Evolutionary conservation across 2,888 invertebrate genomes (phyloP).

Genomic region (Stomorhina lunata): DNA sequence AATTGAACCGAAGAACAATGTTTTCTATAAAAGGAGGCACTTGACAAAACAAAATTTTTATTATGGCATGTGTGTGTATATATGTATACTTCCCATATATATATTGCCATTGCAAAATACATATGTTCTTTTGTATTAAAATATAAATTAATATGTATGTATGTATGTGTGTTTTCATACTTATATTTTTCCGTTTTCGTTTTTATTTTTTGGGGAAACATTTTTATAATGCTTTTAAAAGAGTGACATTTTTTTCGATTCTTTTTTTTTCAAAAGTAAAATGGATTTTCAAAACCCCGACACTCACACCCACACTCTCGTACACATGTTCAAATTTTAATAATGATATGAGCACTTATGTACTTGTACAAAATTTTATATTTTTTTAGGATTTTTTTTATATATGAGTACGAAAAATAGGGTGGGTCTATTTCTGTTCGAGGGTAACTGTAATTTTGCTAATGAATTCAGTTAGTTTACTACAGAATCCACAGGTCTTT

Average conservation of each 20-base stretch:
- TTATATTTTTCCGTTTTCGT: background rate
- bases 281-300: background rate
- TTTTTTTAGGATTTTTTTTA: background rate
- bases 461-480: too few species aligned
- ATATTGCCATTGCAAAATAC: too few species aligned
- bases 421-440: too few species aligned
- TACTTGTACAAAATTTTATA: background rate
- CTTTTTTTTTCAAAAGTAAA: too few species aligned
- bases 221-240: constrained; percentile 15
- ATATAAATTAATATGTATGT: background rate
- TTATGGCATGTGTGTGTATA: background rate
- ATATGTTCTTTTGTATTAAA: too few species aligned
- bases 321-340: background rate
- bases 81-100: too few species aligned
- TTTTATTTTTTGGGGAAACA: background rate
- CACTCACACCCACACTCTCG: background rate
- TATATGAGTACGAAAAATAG: background rate
- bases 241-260: background rate
- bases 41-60: constrained; percentile 9
- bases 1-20: constrained; percentile 9
- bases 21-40: constrained; percentile 4
- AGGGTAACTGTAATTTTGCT: too few species aligned
- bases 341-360: background rate
- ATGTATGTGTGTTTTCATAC: background rate
- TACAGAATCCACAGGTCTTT: too few species aligned